Percentiles rank a stretch among this genome's conserved stretches.
phyloP scores from a whole-genome alignment of 2,797 vertebrate genomes.

The Pseudochirops corinnae region DNA sequence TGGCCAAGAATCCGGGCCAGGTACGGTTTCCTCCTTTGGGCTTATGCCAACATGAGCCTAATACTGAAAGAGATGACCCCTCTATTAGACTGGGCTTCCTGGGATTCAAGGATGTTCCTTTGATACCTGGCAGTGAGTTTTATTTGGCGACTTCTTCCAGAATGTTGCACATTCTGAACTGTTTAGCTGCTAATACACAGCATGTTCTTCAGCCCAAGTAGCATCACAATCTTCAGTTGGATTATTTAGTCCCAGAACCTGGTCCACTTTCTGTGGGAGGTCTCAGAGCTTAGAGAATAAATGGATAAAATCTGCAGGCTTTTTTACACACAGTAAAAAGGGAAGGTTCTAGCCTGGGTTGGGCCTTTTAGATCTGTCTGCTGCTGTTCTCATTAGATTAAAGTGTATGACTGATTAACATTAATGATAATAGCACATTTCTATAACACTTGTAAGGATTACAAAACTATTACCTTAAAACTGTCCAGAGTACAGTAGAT shows the following conservation, averaged over 20 bases:
- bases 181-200: slow-evolving; percentile 39
- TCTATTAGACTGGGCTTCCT: neutral
- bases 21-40: slow-evolving; percentile 82
- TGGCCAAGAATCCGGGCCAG: slow-evolving; percentile 94
- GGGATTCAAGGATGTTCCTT: neutral
- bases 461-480: neutral
- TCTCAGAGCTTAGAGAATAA: slow-evolving; percentile 47
- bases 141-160: neutral
- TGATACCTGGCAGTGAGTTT: slow-evolving; percentile 8
- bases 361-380: neutral
- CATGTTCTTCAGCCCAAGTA: slow-evolving; percentile 38
- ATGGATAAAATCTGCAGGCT: slow-evolving; percentile 26
- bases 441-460: neutral
- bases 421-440: neutral
- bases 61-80: slow-evolving; percentile 38
- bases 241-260: slow-evolving; percentile 46
- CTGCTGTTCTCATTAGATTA: slow-evolving; percentile 42
- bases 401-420: slow-evolving; percentile 12
- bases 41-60: slow-evolving; percentile 7
- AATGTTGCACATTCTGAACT: neutral
- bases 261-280: slow-evolving; percentile 31
- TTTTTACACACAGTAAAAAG: slow-evolving; percentile 52
- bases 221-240: slow-evolving; percentile 39
- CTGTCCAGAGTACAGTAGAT: neutral
- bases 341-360: slow-evolving; percentile 37